These are phyloP conservation scores for Hylaeus volcanicus DNA, from an alignment of 1,140 invertebrate genomes.

Conservation along the genomic window DNA sequence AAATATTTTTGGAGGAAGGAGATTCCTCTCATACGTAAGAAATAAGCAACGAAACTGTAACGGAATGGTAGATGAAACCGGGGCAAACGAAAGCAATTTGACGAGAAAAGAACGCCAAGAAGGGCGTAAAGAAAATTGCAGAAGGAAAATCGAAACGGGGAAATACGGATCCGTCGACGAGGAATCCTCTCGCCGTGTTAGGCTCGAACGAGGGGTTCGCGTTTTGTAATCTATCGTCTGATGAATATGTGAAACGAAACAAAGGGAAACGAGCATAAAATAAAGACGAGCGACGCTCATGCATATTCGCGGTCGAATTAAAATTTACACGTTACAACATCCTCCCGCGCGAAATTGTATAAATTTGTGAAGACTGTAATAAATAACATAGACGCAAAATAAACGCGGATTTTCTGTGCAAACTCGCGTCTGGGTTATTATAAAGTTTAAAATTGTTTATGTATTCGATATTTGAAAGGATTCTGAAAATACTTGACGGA, in stretches of 20 bases:
- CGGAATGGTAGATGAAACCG: conserved; percentile 35
- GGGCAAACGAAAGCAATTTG: not conserved
- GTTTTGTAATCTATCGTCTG: not conserved
- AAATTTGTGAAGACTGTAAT: too few relatives aligned
- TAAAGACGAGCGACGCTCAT: not conserved
- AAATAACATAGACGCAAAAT: not conserved
- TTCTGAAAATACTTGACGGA: too few relatives aligned
- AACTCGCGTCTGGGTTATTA: not conserved
- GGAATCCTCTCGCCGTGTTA: not conserved
- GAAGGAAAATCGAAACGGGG: conserved; percentile 15
- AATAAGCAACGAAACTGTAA: conserved; percentile 21
- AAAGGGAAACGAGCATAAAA: not conserved
- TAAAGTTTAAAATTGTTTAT: too few relatives aligned
- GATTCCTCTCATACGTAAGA: not conserved
- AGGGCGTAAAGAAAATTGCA: conserved; percentile 25
- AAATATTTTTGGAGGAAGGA: conserved; percentile 12
- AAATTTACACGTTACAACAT: too few relatives aligned
- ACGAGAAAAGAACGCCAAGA: not conserved
- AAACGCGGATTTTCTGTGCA: not conserved
- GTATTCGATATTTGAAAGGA: too few relatives aligned
- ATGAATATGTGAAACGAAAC: conserved; percentile 3
- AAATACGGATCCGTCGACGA: not conserved
- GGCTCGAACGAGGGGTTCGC: not conserved
- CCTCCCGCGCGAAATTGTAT: too few relatives aligned
- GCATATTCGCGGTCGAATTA: too few relatives aligned